Conservation (phyloP, 1,140 invertebrate genomes). For the Laodelphax striatellus region DNA sequence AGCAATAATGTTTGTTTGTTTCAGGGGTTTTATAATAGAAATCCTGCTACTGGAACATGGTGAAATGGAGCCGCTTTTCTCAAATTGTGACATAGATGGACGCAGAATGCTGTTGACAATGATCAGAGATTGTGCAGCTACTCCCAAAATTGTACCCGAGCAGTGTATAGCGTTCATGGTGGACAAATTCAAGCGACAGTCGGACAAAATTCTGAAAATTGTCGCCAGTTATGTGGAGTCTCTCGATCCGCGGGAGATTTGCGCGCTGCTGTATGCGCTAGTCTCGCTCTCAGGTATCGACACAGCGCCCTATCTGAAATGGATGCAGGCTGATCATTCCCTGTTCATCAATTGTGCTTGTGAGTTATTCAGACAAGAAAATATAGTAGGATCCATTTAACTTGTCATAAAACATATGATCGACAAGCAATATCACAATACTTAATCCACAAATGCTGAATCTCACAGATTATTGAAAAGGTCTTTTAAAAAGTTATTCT, state of each 20-base stretch:
- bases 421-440: no score
- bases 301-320: neutral
- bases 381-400: no score
- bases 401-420: no score
- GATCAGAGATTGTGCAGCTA: neutral
- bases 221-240: neutral
- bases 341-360: constrained; percentile 16
- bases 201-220: constrained; percentile 8
- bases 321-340: neutral
- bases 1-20: neutral
- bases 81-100: neutral
- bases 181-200: constrained; percentile 5
- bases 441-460: no score
- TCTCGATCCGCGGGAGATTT: constrained; percentile 8
- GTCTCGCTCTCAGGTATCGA: neutral
- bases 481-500: no score
- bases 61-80: neutral
- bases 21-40: neutral
- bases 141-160: neutral
- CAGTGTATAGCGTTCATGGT: neutral
- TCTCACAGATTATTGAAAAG: no score
- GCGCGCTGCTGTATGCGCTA: constrained; percentile 1
- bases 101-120: neutral
- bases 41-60: neutral
- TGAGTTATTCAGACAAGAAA: neutral